Conservation (phyloP, 2,797 vertebrate genomes). For the Danio tinwini region DNA sequence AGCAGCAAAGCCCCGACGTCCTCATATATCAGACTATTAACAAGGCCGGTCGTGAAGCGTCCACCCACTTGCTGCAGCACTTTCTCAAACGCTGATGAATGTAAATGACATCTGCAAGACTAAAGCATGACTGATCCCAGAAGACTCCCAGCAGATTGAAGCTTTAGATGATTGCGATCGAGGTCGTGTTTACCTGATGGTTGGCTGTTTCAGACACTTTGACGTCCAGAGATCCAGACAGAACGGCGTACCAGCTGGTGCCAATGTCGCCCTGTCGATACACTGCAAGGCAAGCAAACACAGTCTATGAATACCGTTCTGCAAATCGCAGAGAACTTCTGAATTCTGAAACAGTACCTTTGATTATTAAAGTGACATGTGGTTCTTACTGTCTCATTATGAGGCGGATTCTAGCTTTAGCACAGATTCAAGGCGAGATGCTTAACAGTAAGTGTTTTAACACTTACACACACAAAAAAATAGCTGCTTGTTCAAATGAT, state of each 20-base stretch:
- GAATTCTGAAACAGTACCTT: background rate
- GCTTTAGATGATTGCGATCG: background rate
- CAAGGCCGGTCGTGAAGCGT: background rate
- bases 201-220: conserved; percentile 99
- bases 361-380: background rate
- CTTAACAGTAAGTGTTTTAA: background rate
- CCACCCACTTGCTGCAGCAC: conserved; percentile 15
- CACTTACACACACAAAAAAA: too few species aligned
- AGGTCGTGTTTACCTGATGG: conserved; percentile 86
- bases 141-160: conserved; percentile 17
- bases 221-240: conserved; percentile 96
- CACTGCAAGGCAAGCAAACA: conserved; percentile 74
- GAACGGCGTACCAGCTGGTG: conserved; percentile 96
- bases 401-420: background rate
- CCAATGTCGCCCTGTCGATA: conserved; percentile 98
- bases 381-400: conserved; percentile 17
- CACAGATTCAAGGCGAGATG: background rate
- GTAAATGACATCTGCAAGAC: conserved; percentile 10
- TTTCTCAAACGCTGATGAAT: background rate
- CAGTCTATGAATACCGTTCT: background rate
- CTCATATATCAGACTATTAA: conserved; percentile 20
- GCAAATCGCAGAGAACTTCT: background rate
- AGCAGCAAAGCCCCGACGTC: conserved; percentile 7
- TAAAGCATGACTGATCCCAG: background rate
- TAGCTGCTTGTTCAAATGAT: too few species aligned